These are phyloP conservation scores for Griposia aprilina DNA, from an alignment of 2,888 invertebrate genomes.

Conservation along the genomic window DNA sequence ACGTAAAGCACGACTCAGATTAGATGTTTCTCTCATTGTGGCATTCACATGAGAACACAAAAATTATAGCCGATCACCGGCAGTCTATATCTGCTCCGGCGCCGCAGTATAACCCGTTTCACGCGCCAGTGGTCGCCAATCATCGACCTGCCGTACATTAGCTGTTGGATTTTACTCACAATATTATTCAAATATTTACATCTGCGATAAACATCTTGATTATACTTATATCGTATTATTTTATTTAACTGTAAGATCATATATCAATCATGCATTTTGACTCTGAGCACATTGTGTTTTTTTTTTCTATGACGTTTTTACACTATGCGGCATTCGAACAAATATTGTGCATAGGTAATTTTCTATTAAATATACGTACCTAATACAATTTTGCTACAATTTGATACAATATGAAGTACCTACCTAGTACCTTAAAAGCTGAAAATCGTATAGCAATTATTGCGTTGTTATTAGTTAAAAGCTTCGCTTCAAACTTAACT, in stretches of 20 bases:
- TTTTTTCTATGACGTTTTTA: background rate
- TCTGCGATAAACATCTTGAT: slow-evolving; percentile 30
- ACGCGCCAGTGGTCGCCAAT: slow-evolving; percentile 87
- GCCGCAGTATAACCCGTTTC: slow-evolving; percentile 89
- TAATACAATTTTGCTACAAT: background rate
- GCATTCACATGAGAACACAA: slow-evolving; percentile 83
- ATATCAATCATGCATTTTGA: slow-evolving; percentile 29
- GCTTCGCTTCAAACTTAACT: background rate
- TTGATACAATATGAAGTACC: background rate
- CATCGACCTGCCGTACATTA: slow-evolving; percentile 73
- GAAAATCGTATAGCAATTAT: background rate
- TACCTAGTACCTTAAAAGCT: no score
- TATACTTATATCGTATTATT: slow-evolving; percentile 29
- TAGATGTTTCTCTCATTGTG: slow-evolving; percentile 84
- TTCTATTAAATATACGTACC: background rate
- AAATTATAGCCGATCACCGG: slow-evolving; percentile 90
- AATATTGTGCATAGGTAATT: background rate
- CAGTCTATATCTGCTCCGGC: slow-evolving; percentile 87
- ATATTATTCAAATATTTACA: slow-evolving; percentile 62
- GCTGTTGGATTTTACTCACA: slow-evolving; percentile 43
- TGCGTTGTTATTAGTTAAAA: background rate
- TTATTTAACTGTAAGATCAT: slow-evolving; percentile 22
- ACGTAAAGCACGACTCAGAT: slow-evolving; percentile 69
- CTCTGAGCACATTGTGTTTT: background rate
- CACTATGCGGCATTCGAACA: background rate